These are phyloP conservation scores for Balaeniceps rex DNA, from an alignment of 2,113 vertebrate genomes.

Conservation along the genomic window DNA sequence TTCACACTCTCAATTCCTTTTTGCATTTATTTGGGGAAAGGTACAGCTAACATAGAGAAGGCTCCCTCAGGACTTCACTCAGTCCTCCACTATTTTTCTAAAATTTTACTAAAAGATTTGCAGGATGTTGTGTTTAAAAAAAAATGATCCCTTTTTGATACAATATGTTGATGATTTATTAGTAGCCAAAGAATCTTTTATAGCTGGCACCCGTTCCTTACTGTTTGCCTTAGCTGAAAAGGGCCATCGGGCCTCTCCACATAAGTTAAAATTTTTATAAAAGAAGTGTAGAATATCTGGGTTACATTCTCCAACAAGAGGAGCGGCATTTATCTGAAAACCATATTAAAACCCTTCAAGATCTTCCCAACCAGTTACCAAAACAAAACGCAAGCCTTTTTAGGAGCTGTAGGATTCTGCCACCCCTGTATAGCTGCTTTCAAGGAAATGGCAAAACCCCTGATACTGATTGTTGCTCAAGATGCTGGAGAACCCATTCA, in stretches of 20 bases:
- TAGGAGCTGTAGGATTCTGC: background rate
- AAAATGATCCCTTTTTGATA: background rate
- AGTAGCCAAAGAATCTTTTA: background rate
- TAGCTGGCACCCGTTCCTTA: background rate
- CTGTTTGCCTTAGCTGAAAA: background rate
- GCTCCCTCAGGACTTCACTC: background rate
- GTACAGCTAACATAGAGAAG: background rate
- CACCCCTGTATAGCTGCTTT: background rate
- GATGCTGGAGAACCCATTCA: background rate
- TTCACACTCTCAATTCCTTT: background rate
- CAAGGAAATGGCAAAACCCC: background rate
- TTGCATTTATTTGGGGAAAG: background rate
- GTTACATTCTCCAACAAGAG: background rate
- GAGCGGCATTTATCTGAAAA: background rate
- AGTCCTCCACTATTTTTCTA: background rate
- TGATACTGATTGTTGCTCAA: too few species aligned
- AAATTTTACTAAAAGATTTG: background rate
- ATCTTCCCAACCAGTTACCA: too few species aligned
- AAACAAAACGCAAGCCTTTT: background rate
- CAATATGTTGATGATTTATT: background rate
- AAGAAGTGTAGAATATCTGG: background rate
- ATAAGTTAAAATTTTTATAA: background rate
- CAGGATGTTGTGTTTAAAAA: background rate
- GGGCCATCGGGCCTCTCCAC: background rate
- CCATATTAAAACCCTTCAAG: background rate